A percentile compares a stretch with the other conserved stretches of the same genome.
These are phyloP conservation scores for Nasonia longicornis DNA, from an alignment of 1,140 invertebrate species.

Conservation along the genomic window DNA sequence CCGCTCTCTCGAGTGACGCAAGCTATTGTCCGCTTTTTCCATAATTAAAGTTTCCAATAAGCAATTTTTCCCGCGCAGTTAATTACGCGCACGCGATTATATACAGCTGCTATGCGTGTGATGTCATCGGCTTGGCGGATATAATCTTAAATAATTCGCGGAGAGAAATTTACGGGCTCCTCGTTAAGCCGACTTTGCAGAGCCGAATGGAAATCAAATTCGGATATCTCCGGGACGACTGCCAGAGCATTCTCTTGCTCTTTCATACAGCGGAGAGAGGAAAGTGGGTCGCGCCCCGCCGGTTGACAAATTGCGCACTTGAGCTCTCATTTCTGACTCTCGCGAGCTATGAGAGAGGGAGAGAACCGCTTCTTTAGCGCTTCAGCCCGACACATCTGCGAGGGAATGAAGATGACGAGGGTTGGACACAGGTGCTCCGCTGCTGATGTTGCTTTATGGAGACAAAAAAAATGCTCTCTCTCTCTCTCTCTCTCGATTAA, in stretches of 20 bases:
- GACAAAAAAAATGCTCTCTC: too few relatives aligned
- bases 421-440: background rate
- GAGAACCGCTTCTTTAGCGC: background rate
- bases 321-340: slow-evolving; percentile 29
- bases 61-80: too few relatives aligned
- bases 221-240: slow-evolving; percentile 27
- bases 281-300: slow-evolving; percentile 25
- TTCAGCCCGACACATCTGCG: background rate
- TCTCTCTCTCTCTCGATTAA: too few relatives aligned
- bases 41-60: slow-evolving; percentile 15
- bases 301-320: slow-evolving; percentile 34
- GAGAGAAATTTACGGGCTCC: slow-evolving; percentile 34
- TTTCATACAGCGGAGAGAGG: too few relatives aligned
- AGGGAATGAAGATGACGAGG: background rate
- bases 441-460: too few relatives aligned
- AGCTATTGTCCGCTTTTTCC: background rate
- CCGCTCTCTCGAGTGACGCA: background rate
- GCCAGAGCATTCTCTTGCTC: background rate
- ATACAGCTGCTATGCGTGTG: background rate
- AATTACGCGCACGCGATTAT: too few relatives aligned
- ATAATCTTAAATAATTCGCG: slow-evolving; percentile 8
- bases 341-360: too few relatives aligned
- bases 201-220: slow-evolving; percentile 41
- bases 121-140: slow-evolving; percentile 13
- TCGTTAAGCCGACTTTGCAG: slow-evolving; percentile 12